phyloP scores from a whole-genome alignment of 35 echinoderm and acorn worm genomes.

The Hemicentrotus pulcherrimus region DNA sequence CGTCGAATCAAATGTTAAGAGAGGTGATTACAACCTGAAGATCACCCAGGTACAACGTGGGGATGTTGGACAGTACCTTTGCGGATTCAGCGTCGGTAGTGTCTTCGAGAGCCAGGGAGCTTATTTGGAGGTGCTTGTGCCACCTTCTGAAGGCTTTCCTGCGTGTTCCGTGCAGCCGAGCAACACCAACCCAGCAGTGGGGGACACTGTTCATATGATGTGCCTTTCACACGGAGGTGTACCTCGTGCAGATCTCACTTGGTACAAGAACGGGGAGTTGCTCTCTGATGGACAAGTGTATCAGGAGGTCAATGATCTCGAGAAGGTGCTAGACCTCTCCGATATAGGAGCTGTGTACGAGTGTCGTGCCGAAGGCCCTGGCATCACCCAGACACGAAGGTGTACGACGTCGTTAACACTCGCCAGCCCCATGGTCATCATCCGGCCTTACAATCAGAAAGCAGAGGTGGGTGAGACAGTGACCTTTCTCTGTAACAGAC shows the following conservation, averaged over 20 bases:
- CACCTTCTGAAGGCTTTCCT: background rate
- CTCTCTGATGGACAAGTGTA: background rate
- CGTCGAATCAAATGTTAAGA: background rate
- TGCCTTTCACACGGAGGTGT: slow-evolving; percentile 28
- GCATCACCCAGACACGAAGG: background rate
- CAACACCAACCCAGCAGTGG: background rate
- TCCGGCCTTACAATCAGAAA: background rate
- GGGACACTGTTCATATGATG: background rate
- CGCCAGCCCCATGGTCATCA: background rate
- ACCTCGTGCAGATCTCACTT: slow-evolving; percentile 13
- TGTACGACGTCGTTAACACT: background rate
- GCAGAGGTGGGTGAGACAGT: background rate
- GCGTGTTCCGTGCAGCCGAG: background rate
- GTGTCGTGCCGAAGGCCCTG: slow-evolving; percentile 36
- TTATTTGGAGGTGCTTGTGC: background rate
- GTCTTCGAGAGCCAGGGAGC: background rate
- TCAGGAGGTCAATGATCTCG: background rate
- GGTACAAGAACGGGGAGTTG: background rate
- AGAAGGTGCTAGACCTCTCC: background rate
- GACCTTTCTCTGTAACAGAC: slow-evolving; percentile 28
- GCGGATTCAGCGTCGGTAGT: background rate
- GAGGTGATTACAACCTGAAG: slow-evolving; percentile 35
- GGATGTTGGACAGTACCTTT: background rate
- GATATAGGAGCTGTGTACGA: background rate
- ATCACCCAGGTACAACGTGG: background rate